A percentile compares a stretch with the other conserved stretches of the same genome.
These are phyloP conservation scores for Drosophila neotestacea DNA, from an alignment of 2,888 invertebrate genomes.

Conservation along the genomic window DNA sequence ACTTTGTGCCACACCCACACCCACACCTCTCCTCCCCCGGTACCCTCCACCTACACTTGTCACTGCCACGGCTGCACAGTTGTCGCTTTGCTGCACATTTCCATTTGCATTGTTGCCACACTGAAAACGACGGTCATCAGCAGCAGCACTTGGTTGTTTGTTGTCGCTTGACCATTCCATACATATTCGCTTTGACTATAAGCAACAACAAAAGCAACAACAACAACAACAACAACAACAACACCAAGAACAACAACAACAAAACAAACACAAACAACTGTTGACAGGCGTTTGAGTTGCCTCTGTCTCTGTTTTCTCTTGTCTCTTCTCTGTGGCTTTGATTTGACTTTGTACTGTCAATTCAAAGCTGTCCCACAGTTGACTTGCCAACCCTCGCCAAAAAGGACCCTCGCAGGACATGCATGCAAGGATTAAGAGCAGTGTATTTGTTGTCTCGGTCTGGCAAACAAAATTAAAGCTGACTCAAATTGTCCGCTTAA, in stretches of 20 bases:
- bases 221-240: slow-evolving; percentile 21
- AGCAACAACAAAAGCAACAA: slow-evolving; percentile 25
- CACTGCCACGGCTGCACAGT: slow-evolving; percentile 1
- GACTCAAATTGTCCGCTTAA: slow-evolving; percentile 11
- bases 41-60: neutral
- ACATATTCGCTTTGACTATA: slow-evolving; percentile 9
- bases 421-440: slow-evolving; percentile 7
- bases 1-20: slow-evolving; percentile 41
- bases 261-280: slow-evolving; percentile 38
- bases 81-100: slow-evolving; percentile 51
- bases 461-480: slow-evolving; percentile 12
- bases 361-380: slow-evolving; percentile 39
- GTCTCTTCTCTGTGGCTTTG: slow-evolving; percentile 55
- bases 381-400: slow-evolving; percentile 15
- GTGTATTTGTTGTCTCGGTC: neutral
- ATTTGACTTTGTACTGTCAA: slow-evolving; percentile 65
- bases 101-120: slow-evolving; percentile 61
- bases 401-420: neutral
- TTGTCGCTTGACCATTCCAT: slow-evolving; percentile 23
- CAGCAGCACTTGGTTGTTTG: slow-evolving; percentile 18
- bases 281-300: slow-evolving; percentile 56
- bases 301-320: neutral
- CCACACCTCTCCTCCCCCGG: neutral
- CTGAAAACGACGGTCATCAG: slow-evolving; percentile 15
- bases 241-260: too few species aligned